phyloP scores from a whole-genome alignment of 2,113 vertebrate species.

The Spermophilus dauricus region DNA sequence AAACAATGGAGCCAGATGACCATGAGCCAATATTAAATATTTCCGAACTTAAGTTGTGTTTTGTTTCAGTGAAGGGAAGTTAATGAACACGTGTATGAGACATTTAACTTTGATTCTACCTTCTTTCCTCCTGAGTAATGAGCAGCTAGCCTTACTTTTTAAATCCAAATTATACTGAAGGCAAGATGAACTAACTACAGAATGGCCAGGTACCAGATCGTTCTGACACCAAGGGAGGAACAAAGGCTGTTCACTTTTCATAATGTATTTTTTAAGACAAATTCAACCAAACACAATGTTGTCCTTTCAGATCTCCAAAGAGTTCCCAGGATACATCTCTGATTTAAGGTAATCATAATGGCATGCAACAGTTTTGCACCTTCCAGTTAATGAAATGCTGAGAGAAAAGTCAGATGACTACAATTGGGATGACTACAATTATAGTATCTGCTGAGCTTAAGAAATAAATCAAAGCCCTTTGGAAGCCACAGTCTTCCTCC shows the following conservation, averaged over 20 bases:
- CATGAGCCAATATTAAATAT: too few relatives aligned
- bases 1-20: too few relatives aligned
- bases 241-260: neutral
- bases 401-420: neutral
- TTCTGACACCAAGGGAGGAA: neutral
- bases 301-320: neutral
- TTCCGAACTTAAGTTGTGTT: too few relatives aligned
- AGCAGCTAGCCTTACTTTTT: neutral
- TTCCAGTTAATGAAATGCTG: neutral
- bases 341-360: neutral
- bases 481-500: neutral
- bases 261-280: neutral
- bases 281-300: neutral
- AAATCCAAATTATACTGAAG: neutral
- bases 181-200: neutral
- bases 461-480: neutral
- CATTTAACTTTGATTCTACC: neutral
- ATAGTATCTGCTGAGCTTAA: neutral
- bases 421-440: neutral
- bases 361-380: neutral
- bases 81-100: neutral
- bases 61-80: too few relatives aligned
- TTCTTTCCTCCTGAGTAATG: neutral
- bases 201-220: neutral
- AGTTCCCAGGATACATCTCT: neutral